A percentile compares a stretch with the other conserved stretches of the same genome.
phyloP scores from a whole-genome alignment of 2,113 vertebrate genomes.

The Ctenomys sociabilis region DNA sequence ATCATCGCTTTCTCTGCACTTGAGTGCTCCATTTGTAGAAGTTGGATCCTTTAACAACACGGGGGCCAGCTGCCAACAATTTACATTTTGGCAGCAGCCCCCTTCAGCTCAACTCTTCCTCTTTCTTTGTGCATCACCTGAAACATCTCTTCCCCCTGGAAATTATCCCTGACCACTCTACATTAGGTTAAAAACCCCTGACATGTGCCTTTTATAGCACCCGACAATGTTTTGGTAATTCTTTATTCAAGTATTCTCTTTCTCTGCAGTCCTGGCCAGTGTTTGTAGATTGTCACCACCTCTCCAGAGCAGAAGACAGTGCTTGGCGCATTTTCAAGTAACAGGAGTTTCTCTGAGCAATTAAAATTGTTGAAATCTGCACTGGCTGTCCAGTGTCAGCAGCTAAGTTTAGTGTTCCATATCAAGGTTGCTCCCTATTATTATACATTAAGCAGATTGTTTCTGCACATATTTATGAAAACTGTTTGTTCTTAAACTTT shows the following conservation, averaged over 20 bases:
- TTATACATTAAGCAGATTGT: slow-evolving; percentile 1
- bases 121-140: not conserved
- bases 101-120: slow-evolving; percentile 18
- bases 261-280: not conserved
- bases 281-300: not conserved
- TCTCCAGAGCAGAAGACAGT: not conserved
- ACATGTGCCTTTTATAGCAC: not conserved
- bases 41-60: not conserved
- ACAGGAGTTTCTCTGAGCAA: not conserved
- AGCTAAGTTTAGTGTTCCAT: not conserved
- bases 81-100: not conserved
- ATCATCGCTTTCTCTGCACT: not conserved
- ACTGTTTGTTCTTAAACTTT: not conserved
- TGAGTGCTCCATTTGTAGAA: slow-evolving; percentile 28
- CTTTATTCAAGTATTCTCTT: slow-evolving; percentile 41
- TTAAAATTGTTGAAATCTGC: slow-evolving; percentile 18
- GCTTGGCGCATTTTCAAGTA: not conserved
- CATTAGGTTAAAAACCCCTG: slow-evolving; percentile 16
- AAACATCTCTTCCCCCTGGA: slow-evolving; percentile 44
- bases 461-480: not conserved
- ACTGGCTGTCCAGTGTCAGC: not conserved
- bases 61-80: not conserved
- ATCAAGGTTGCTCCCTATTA: not conserved
- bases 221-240: slow-evolving; percentile 24
- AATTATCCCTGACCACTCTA: not conserved